Evolutionary conservation across 64 coral and sea anemone species (phyloP), one percentile per base, ranked within the genome.

Genomic region (Porites lutea): DNA sequence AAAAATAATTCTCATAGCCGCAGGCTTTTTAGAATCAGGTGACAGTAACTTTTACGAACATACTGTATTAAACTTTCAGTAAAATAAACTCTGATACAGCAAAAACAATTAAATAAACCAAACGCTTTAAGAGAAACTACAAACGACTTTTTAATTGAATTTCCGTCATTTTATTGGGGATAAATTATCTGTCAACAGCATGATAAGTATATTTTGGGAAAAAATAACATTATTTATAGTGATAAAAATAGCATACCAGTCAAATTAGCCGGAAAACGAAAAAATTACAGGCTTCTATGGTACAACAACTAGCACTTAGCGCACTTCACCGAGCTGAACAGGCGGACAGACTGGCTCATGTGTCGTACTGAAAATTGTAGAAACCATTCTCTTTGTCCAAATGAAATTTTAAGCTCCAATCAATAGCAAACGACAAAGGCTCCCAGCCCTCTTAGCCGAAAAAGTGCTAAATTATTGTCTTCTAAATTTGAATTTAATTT

Each of bases 71-170:
- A 57, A 16, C 22, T 52, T 80, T 27, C 59, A 61, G 20, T 60
- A 61, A 80, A 80, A 13, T 80, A 16, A 80, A 84, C 63, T 69
- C 49, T 69, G 63, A 84, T 13, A 84, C 46, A 52, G 61, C 48
- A 18, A 84, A 37, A 68, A 84, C 81, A 84, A 84, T 68, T 50
- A 69, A 69, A 66, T 84, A 69, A 84, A 84, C 48, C 81, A 84
- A 84, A 61, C 45, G 59, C 46, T 68, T 22, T 51, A 65, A 65
- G 44, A 60, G 43, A 67, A 68, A 52, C n/a, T 84, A 84, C 81
- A 84, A 84, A 84, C 59, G 58, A 65, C 79, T 82, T 47, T 82
- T 65, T 82, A 65, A 82, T 82, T 82, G 59, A 65, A 82, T 61
- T 65, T 65, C 10, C 48, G 63, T 68, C 81, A 68, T 84, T 69